Evolutionary conservation across 2,797 vertebrate species (phyloP), one percentile per base, ranked within the genome.

Genomic region (Furcifer pardalis): DNA sequence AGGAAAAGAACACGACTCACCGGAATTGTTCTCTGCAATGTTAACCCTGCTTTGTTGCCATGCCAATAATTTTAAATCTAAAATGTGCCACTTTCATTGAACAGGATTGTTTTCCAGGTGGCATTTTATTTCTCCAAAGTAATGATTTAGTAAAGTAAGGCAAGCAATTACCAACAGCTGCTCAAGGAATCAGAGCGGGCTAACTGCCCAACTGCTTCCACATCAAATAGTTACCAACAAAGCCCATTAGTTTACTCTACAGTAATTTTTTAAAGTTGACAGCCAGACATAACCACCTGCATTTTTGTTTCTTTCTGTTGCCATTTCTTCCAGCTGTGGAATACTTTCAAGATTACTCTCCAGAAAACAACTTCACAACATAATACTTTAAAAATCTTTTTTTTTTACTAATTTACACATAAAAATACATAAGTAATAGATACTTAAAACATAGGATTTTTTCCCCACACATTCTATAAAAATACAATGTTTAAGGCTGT

Each of bases 401-500:
- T 96, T 95, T 94, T 96, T 96, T 95, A 96, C 95, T 96, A 94
- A 95, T 94, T 94, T 94, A 95, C 93, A 95, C 56, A 86, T 95
- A 94, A 87, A 90, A 94, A 94, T 94, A 93, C 93, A 97, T 95
- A 95, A 95, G 94, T 78, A 89, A 68, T 93, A 91, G 89, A 93
- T 93, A 97, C 91, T 96, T 97, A 96, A 97, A 95, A 95, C 93
- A 95, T 91, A 95, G 95, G 96, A 96, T 94, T 96, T 95, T 91
- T 93, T 97, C n/a, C n/a, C n/a, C 97, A 97, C 84, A 93, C 96
- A 96, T 97, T 96, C 96, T 97, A 97, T 97, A 97, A 97, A 95
- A 97, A 96, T 97, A 97, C 97, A 97, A 97, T 91, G 96, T 97
- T 96, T 97, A 97, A 98, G 97, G 98, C 98, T 97, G 95, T 95